Base-by-base conservation (phyloP, 2,113 vertebrate species). In the Corythaeola cristata region DNA sequence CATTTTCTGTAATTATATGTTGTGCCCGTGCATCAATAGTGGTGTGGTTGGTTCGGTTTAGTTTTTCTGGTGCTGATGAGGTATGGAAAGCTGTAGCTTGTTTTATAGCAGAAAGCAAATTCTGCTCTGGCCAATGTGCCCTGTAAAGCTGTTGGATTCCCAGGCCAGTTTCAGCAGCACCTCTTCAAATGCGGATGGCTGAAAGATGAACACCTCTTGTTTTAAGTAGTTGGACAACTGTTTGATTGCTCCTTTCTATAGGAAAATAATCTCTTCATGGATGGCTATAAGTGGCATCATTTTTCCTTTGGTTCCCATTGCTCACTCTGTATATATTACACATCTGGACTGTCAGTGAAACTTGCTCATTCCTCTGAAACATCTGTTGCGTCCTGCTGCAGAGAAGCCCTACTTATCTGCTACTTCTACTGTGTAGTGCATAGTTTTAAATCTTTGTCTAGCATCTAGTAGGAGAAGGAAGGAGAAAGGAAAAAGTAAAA, bases 281-380 rank as follows among this genome's bases (percentile, higher is more conserved):
- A 82, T 1, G 32, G 89, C 84, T 96, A 85, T 96, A 97, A 96
- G 92, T 95, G 95, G 92, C 95, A 96, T 96, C 80, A 89, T 91
- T 96, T 97, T 97, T 96, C 96, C 95, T 95, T 90, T 93, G 90
- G 83, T 96, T 97, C 84, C 80, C 89, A 91, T 82, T 95, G 89
- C 77, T 62, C 63, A 67, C 28, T 95, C 86, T 96, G 94, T 97
- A 35, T 97, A 93, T 95, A 69, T 97, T 95, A 76, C 73, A 88
- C 96, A 97, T 97, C 95, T 97, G 97, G 94, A 76, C 39, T 91
- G 86, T 93, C 94, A 97, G 71, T 69, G 93, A 97, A 93, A 93
- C 95, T 88, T 86, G 33, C 60, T 97, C 89, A 91, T 94, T 95
- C 92, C 90, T 81, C 84, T 60, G 77, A 82, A 96, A 97, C 96